These are phyloP conservation scores for Furcifer pardalis DNA, from an alignment of 2,797 vertebrate genomes.

Conservation along the genomic window DNA sequence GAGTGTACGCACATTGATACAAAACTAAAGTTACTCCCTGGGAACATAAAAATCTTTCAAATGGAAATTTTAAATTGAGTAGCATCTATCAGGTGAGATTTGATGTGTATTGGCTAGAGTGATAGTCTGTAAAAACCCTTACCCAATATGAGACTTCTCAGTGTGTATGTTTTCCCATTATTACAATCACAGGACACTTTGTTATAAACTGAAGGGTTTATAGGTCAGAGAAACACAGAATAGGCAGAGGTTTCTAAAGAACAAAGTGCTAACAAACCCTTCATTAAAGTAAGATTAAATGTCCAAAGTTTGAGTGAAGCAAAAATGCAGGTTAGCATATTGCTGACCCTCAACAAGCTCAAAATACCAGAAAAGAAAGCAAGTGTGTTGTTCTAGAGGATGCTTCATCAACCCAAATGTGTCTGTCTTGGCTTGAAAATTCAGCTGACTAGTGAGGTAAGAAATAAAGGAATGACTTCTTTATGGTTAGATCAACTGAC, in stretches of 20 bases:
- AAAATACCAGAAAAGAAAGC: constrained; percentile 60
- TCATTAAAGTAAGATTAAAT: constrained; percentile 37
- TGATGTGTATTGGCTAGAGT: not conserved
- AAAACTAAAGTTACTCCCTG: not conserved
- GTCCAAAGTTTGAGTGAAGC: constrained; percentile 35
- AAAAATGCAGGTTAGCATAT: constrained; percentile 38
- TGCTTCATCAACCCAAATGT: constrained; percentile 36
- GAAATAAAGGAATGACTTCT: not conserved
- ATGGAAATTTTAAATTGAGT: not conserved
- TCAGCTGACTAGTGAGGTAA: not conserved
- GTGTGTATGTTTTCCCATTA: not conserved
- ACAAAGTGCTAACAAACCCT: not conserved
- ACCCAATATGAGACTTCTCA: accelerated
- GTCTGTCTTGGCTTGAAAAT: constrained; percentile 44
- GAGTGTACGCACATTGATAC: not conserved
- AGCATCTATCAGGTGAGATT: not conserved
- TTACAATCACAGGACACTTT: not conserved
- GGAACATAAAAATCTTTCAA: not conserved
- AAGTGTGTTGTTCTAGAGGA: constrained; percentile 39
- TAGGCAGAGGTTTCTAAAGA: constrained; percentile 1
- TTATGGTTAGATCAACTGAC: constrained; percentile 4
- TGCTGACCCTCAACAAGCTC: constrained; percentile 29
- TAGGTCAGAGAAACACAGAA: not conserved
- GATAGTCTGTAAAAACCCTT: not conserved
- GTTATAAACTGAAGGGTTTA: not conserved